Percentiles rank a stretch among this genome's conserved stretches.
phyloP scores from a whole-genome alignment of 2,797 vertebrate genomes.

The Pangasius larnaudii region DNA sequence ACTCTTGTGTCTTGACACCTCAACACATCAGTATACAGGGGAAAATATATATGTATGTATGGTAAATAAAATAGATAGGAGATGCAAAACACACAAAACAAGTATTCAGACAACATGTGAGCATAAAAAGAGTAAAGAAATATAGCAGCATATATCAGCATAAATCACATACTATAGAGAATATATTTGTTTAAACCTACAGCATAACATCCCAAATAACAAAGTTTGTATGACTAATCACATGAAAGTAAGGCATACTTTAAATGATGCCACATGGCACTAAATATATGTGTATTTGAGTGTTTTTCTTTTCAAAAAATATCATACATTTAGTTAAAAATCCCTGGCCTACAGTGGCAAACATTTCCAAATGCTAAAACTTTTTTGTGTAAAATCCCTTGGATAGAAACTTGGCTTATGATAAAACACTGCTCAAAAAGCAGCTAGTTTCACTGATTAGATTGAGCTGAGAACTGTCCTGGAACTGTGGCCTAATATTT shows the following conservation, averaged over 20 bases:
- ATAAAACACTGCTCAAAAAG: neutral
- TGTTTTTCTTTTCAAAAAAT: neutral
- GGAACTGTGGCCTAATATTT: neutral
- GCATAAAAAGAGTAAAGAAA: too few species aligned
- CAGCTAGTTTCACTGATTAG: neutral
- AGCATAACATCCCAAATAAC: too few species aligned
- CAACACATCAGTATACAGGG: neutral
- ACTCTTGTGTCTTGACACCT: neutral
- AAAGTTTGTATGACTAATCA: neutral
- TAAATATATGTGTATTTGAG: neutral
- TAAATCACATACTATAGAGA: too few species aligned
- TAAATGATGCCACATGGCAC: neutral
- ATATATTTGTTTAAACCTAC: too few species aligned
- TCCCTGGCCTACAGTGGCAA: too few species aligned
- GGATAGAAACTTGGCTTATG: neutral
- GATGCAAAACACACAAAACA: neutral
- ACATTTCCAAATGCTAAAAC: neutral
- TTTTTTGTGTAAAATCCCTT: neutral
- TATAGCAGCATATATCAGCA: too few species aligned
- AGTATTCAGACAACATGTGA: too few species aligned
- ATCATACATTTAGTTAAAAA: neutral
- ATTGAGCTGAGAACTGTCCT: neutral
- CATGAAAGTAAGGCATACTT: neutral
- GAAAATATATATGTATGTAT: neutral
- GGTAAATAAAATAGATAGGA: neutral